These are phyloP conservation scores for Melanotaenia pygmaea DNA, from an alignment of 2,797 vertebrate genomes.

Conservation along the genomic window DNA sequence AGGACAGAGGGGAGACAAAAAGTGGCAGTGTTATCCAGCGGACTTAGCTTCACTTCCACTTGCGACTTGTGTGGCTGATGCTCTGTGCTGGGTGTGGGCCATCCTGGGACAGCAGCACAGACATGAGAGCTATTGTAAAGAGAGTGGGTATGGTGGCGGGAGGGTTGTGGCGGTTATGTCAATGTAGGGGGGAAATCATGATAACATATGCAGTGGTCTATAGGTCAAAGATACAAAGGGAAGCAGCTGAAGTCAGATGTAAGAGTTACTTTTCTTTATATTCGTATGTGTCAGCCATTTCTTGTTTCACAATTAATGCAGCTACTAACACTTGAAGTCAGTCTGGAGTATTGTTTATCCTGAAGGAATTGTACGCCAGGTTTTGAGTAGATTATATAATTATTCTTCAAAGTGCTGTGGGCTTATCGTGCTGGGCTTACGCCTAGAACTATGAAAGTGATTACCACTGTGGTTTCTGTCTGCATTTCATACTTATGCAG, in stretches of 20 bases:
- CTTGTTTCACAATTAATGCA: background rate
- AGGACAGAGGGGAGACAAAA: conserved; percentile 61
- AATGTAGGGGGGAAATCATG: conserved; percentile 54
- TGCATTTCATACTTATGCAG: conserved; percentile 62
- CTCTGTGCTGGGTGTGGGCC: conserved; percentile 40
- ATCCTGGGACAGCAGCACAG: conserved; percentile 52
- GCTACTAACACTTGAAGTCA: conserved; percentile 21
- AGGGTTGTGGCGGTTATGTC: conserved; percentile 57
- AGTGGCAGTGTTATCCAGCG: conserved; percentile 64
- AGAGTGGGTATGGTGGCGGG: conserved; percentile 53
- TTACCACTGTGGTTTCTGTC: conserved; percentile 67
- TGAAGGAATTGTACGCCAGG: conserved; percentile 49
- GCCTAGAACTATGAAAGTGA: conserved; percentile 71
- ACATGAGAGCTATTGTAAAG: conserved; percentile 55
- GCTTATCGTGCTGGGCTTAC: conserved; percentile 29
- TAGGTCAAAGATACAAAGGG: conserved; percentile 61
- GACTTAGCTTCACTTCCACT: conserved; percentile 55
- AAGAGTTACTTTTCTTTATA: conserved; percentile 20
- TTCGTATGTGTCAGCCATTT: conserved; percentile 11
- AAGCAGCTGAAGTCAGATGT: conserved; percentile 62
- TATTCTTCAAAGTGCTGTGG: conserved; percentile 18
- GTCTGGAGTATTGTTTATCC: conserved; percentile 30
- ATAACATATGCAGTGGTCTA: conserved; percentile 68
- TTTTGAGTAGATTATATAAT: conserved; percentile 31
- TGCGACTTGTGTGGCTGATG: conserved; percentile 72